phyloP scores from a whole-genome alignment of 2,113 vertebrate species.

The Leptosomus discolor region DNA sequence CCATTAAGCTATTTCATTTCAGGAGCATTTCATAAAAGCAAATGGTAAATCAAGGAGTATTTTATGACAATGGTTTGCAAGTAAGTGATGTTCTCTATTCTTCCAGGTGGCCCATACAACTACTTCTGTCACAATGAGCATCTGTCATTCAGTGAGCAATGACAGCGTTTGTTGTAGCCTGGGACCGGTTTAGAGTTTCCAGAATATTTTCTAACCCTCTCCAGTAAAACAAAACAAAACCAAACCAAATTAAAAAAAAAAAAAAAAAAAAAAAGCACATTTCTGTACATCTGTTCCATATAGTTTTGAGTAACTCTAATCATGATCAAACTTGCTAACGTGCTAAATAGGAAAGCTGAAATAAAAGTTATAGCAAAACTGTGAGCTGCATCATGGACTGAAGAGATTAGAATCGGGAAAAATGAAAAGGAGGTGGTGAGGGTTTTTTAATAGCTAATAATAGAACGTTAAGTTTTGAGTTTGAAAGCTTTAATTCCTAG shows the following conservation, averaged over 20 bases:
- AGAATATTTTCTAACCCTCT: neutral
- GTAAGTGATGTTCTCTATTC: neutral
- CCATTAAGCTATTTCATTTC: neutral
- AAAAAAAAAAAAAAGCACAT: neutral
- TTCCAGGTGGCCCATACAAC: slow-evolving; percentile 13
- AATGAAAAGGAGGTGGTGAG: neutral
- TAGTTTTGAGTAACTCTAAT: neutral
- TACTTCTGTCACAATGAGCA: neutral
- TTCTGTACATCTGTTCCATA: neutral
- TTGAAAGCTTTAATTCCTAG: neutral
- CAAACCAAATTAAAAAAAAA: neutral
- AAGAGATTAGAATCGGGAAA: neutral
- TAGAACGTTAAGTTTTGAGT: neutral
- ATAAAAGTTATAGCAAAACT: neutral
- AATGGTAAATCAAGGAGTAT: neutral
- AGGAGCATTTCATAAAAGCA: neutral
- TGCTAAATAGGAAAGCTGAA: neutral
- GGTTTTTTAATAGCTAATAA: neutral
- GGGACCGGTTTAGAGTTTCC: neutral
- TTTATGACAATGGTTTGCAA: neutral
- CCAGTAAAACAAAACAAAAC: neutral
- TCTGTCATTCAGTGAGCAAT: neutral
- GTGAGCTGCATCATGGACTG: neutral
- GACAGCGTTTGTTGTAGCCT: neutral
- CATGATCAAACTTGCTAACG: neutral